phyloP scores from a whole-genome alignment of 2,113 vertebrate genomes.

The Saccopteryx leptura region DNA sequence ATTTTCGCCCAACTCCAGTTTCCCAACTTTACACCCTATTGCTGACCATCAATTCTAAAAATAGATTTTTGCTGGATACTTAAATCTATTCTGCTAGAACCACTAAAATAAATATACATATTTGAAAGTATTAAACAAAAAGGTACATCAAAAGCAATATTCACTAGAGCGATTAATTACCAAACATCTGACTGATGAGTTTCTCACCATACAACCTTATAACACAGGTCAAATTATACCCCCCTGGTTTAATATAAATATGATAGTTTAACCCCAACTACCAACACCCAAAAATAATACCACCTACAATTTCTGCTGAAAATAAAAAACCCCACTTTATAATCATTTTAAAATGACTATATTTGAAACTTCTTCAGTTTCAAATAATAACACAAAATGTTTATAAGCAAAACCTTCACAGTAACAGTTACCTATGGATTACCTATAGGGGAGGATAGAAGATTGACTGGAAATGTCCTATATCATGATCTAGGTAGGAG shows the following conservation, averaged over 20 bases:
- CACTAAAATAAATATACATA: conserved; percentile 1
- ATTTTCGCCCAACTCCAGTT: neutral
- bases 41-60: conserved; percentile 28
- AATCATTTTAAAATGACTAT: too few relatives aligned
- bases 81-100: neutral
- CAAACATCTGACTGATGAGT: neutral
- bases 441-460: neutral
- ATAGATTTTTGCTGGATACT: neutral
- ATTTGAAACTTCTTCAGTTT: conserved; percentile 39
- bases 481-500: neutral
- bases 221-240: neutral
- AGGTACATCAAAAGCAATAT: conserved; percentile 23
- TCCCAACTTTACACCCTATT: conserved; percentile 22
- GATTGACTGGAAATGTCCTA: neutral
- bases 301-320: conserved; percentile 27
- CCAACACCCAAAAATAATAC: neutral
- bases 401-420: conserved; percentile 25
- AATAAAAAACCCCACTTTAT: conserved; percentile 26
- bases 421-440: neutral
- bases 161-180: neutral
- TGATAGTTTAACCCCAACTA: neutral
- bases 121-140: neutral
- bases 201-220: neutral
- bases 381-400: conserved; percentile 36
- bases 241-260: neutral